Evolutionary conservation across 2,113 vertebrate genomes (phyloP).

Genomic region (Crypturellus undulatus): DNA sequence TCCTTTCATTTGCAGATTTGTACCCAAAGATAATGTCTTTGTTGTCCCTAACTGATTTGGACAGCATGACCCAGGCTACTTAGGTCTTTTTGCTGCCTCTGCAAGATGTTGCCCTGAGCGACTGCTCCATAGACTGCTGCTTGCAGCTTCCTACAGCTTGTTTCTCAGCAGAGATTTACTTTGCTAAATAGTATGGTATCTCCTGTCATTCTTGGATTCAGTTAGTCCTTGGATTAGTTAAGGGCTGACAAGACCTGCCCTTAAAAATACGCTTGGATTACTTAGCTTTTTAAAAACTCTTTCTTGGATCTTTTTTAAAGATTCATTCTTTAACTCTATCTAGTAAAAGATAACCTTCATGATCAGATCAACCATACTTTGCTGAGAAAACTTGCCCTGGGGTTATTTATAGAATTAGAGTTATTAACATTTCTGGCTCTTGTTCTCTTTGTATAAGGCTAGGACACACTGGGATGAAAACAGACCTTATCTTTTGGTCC

Average conservation of each 20-base stretch:
- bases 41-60: background rate
- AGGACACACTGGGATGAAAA: background rate
- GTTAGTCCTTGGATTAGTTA: background rate
- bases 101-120: background rate
- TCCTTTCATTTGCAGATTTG: background rate
- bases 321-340: slow-evolving; percentile 34
- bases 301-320: slow-evolving; percentile 3
- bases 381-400: background rate
- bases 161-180: background rate
- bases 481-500: background rate
- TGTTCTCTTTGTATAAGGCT: background rate
- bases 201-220: background rate
- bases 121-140: fast-evolving
- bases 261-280: background rate
- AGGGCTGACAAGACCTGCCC: background rate
- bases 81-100: background rate
- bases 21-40: background rate
- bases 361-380: background rate
- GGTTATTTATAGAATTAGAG: background rate
- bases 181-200: background rate
- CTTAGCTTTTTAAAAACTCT: background rate
- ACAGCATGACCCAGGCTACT: background rate
- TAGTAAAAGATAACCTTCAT: slow-evolving; percentile 6
- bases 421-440: background rate
- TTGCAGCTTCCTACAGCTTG: background rate